Evolutionary conservation across 2,113 vertebrate species (phyloP).

Genomic region (Prionailurus bengalensis): DNA sequence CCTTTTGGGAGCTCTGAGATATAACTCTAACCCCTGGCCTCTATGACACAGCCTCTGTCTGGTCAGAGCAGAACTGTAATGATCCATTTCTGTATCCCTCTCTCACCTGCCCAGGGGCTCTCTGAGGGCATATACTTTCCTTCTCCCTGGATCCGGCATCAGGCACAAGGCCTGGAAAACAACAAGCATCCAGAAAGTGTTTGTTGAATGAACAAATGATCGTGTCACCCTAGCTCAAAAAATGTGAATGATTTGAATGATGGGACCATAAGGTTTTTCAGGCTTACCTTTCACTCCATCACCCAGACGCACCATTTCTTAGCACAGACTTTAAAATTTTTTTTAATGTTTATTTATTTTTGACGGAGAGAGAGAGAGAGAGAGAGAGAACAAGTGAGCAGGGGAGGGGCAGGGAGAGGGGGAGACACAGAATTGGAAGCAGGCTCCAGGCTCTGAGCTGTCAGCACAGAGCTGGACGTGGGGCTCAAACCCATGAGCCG

Average conservation of each 20-base stretch:
- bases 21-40: not conserved
- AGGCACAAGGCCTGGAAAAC: not conserved
- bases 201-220: not conserved
- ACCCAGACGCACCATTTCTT: not conserved
- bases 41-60: not conserved
- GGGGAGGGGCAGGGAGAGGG: too few relatives aligned
- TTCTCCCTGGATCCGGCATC: not conserved
- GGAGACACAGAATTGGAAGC: too few relatives aligned
- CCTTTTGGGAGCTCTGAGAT: not conserved
- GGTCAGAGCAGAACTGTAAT: not conserved
- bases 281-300: not conserved
- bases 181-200: not conserved
- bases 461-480: too few relatives aligned
- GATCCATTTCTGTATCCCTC: not conserved
- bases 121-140: not conserved
- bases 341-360: too few relatives aligned
- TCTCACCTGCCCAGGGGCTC: not conserved
- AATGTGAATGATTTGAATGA: not conserved
- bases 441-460: too few relatives aligned
- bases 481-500: too few relatives aligned
- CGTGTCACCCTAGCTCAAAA: not conserved
- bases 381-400: too few relatives aligned
- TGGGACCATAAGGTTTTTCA: not conserved
- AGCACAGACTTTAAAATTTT: too few relatives aligned
- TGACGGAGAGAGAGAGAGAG: too few relatives aligned